phyloP scores from a whole-genome alignment of 2,888 invertebrate genomes.

The Brenthis hecate region DNA sequence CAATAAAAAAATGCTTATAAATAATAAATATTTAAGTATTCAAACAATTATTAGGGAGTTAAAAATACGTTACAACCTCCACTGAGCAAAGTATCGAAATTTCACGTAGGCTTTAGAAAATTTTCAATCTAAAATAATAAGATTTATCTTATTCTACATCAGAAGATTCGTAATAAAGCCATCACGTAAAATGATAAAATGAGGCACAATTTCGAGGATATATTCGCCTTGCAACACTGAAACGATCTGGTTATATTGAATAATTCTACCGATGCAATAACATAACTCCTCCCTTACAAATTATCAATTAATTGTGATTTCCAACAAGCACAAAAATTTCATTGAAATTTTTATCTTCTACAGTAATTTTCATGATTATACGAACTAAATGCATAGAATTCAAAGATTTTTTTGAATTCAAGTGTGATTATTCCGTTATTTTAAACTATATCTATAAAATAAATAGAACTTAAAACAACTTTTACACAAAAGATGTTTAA shows the following conservation, averaged over 20 bases:
- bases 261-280: slow-evolving; percentile 57
- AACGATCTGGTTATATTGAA: slow-evolving; percentile 53
- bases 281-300: slow-evolving; percentile 62
- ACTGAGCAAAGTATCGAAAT: slow-evolving; percentile 68
- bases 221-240: slow-evolving; percentile 54
- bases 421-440: not conserved
- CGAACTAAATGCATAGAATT: too few species aligned
- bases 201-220: slow-evolving; percentile 70
- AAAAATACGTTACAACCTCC: slow-evolving; percentile 65
- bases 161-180: slow-evolving; percentile 19
- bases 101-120: slow-evolving; percentile 45
- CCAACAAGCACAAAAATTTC: slow-evolving; percentile 32
- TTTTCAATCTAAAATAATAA: slow-evolving; percentile 17
- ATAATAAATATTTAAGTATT: slow-evolving; percentile 36
- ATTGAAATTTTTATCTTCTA: not conserved
- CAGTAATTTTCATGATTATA: not conserved
- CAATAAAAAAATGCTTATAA: slow-evolving; percentile 27
- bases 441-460: not conserved
- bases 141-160: slow-evolving; percentile 24
- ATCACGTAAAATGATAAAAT: slow-evolving; percentile 48
- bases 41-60: slow-evolving; percentile 35
- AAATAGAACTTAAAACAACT: slow-evolving; percentile 6
- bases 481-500: slow-evolving; percentile 4
- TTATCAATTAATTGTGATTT: slow-evolving; percentile 54
- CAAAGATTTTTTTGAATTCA: too few species aligned